These are phyloP conservation scores for Lordiphosa fenestrarum DNA, from an alignment of 2,888 invertebrate genomes.

Conservation along the genomic window DNA sequence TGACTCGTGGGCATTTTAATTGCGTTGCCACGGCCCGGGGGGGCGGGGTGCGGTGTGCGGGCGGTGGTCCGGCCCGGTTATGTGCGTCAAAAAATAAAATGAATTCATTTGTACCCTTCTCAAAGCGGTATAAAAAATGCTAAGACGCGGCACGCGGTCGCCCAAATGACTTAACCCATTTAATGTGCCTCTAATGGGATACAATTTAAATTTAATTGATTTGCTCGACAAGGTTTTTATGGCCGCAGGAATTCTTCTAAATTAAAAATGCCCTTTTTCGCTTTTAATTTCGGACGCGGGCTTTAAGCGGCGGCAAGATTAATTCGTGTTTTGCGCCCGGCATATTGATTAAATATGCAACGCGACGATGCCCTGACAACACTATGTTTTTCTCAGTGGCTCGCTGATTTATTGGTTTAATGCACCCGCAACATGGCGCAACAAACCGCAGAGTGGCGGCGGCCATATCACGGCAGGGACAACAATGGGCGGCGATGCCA, in stretches of 20 bases:
- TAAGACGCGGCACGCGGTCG: slow-evolving; percentile 55
- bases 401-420: slow-evolving; percentile 71
- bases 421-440: slow-evolving; percentile 66
- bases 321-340: slow-evolving; percentile 56
- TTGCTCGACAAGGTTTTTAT: slow-evolving; percentile 62
- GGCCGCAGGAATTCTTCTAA: slow-evolving; percentile 58
- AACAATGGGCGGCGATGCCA: slow-evolving; percentile 36
- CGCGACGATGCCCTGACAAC: slow-evolving; percentile 56
- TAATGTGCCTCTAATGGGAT: slow-evolving; percentile 72
- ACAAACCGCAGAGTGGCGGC: slow-evolving; percentile 61
- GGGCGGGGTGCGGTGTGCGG: slow-evolving; percentile 3
- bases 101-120: slow-evolving; percentile 72
- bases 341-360: slow-evolving; percentile 68
- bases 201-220: slow-evolving; percentile 75
- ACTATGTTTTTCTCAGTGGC: slow-evolving; percentile 48
- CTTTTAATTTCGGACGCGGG: background rate
- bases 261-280: slow-evolving; percentile 57
- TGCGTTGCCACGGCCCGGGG: slow-evolving; percentile 42
- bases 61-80: slow-evolving; percentile 33
- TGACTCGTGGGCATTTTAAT: slow-evolving; percentile 74
- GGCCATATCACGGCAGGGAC: slow-evolving; percentile 44
- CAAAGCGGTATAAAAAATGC: slow-evolving; percentile 56
- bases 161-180: slow-evolving; percentile 70
- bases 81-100: slow-evolving; percentile 66
- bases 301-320: slow-evolving; percentile 55